Percentiles rank a stretch among this genome's conserved stretches.
phyloP scores from a whole-genome alignment of 1,140 invertebrate genomes.

The Diabrotica virgifera region DNA sequence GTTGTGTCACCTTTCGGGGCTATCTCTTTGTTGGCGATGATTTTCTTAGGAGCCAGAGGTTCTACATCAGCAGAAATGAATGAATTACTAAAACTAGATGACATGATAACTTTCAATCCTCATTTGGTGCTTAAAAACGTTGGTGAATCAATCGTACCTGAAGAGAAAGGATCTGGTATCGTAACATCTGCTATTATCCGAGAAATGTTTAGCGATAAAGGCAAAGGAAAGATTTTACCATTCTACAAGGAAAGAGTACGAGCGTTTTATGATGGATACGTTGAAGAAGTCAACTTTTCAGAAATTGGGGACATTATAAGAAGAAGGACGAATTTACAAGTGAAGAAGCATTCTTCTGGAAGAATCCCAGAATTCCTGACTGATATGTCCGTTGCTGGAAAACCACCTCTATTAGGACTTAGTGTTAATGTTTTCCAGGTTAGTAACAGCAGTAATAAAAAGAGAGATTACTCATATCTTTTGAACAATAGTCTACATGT shows the following conservation, averaged over 20 bases:
- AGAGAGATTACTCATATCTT: constrained; percentile 8
- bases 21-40: constrained; percentile 80
- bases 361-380: constrained; percentile 74
- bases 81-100: constrained; percentile 77
- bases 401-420: constrained; percentile 72
- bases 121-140: constrained; percentile 82
- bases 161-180: constrained; percentile 61
- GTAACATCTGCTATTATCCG: constrained; percentile 72
- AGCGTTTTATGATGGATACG: constrained; percentile 80
- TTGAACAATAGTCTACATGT: no score
- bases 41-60: constrained; percentile 81
- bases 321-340: constrained; percentile 71
- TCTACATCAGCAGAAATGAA: constrained; percentile 88
- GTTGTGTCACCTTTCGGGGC: constrained; percentile 83
- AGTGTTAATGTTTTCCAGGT: constrained; percentile 77
- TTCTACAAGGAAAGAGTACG: constrained; percentile 83
- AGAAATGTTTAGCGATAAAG: constrained; percentile 73
- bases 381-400: constrained; percentile 63
- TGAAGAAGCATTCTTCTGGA: constrained; percentile 74
- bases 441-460: constrained; percentile 27
- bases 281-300: constrained; percentile 79
- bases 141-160: constrained; percentile 67
- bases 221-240: constrained; percentile 72
- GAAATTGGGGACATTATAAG: constrained; percentile 73
- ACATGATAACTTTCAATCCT: constrained; percentile 84